Base-by-base conservation (phyloP, 2,113 vertebrate genomes). In the Oncorhynchus keta region DNA sequence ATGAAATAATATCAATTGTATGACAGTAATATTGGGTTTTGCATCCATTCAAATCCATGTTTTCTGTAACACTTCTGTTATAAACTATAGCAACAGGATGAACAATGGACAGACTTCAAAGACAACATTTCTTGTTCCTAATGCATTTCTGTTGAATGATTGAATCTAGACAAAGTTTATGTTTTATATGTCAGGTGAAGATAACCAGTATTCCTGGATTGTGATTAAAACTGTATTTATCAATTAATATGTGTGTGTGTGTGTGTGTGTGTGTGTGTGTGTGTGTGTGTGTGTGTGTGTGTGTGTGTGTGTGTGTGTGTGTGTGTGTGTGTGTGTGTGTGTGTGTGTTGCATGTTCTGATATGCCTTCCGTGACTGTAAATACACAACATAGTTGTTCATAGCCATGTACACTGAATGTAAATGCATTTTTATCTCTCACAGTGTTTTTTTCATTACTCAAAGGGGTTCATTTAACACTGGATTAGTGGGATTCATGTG, bases 1-100 rank as follows among this genome's bases (percentile, higher is more conserved):
- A 89, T 90, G 89, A 91, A 90, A 92, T 87, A 22, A 85, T 87
- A 83, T 87, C 86, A 85, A 87, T 89, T 90, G 80, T 89, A 86
- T 75, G 28, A 64, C n/a, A 22, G 22, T 24, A 24, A 22, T 49
- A 30, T 28, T 73, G 85, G 76, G 64, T 86, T 73, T 88, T 75
- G 71, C 59, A 61, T 35, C 32, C 65, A 18, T 22, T 30, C 3
- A 14, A 20, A 30, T 16, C 7, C 18, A 57, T 20, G 55, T 6
- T 57, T 57, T 57, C n/a, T 24, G 59, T 24, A 62, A 62, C 59
- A 62, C 9, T 3, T 55, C 16, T 55, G 14, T 18, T 18, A 18
- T 55, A 55, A 4, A 1, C 51, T 55, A 55, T 55, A 14, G 51
- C 51, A 55, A 45, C 9, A 45, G 39, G 39, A 45, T 11, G 39